Percentiles rank a stretch among this genome's conserved stretches.
Evolutionary conservation across 1,140 invertebrate species (phyloP).

Genomic region (Ruditapes philippinarum): DNA sequence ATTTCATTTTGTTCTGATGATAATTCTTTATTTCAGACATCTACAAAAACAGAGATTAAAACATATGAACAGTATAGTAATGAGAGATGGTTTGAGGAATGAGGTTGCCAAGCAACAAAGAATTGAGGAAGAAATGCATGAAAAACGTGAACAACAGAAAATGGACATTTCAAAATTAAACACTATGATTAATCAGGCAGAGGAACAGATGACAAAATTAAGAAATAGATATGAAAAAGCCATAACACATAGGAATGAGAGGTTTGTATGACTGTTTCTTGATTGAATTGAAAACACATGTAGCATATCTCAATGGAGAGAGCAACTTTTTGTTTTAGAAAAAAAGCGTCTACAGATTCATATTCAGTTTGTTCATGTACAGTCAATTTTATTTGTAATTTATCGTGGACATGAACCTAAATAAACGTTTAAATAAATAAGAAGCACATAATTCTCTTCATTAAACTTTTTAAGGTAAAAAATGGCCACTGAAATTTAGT

Average conservation of each 20-base stretch:
- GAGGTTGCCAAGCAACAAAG: slow-evolving; percentile 85
- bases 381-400: too few relatives aligned
- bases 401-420: too few relatives aligned
- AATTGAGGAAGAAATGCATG: slow-evolving; percentile 84
- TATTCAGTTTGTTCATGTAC: too few relatives aligned
- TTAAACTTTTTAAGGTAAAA: too few relatives aligned
- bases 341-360: too few relatives aligned
- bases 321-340: too few relatives aligned
- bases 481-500: too few relatives aligned
- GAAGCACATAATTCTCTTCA: too few relatives aligned
- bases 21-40: slow-evolving; percentile 73
- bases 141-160: slow-evolving; percentile 86
- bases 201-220: slow-evolving; percentile 85
- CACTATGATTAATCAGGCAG: slow-evolving; percentile 86
- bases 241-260: slow-evolving; percentile 85
- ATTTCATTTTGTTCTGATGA: too few relatives aligned
- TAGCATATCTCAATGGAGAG: too few relatives aligned
- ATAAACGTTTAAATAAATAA: too few relatives aligned
- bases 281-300: too few relatives aligned
- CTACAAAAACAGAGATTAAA: slow-evolving; percentile 85
- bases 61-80: slow-evolving; percentile 84
- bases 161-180: slow-evolving; percentile 86
- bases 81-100: slow-evolving; percentile 85
- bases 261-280: slow-evolving; percentile 64
- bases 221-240: slow-evolving; percentile 85